A percentile compares a stretch with the other conserved stretches of the same genome.
Evolutionary conservation across 2,113 vertebrate species (phyloP).

Genomic region (Heliornis fulica): DNA sequence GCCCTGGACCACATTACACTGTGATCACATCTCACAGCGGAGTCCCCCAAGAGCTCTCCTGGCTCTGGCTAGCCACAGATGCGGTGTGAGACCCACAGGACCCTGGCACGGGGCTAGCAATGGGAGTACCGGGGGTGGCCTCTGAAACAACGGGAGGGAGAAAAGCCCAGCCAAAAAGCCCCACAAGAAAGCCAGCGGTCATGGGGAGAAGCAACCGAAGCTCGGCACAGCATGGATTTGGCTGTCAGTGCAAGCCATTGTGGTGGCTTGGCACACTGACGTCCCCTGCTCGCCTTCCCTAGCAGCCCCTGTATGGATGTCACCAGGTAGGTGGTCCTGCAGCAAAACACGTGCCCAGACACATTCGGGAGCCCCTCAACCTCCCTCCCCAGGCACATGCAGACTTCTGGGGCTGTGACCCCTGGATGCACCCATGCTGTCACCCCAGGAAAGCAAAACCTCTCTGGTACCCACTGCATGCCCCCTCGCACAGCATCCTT

Average conservation of each 20-base stretch:
- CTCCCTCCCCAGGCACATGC: accelerated
- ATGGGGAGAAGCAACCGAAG: background rate
- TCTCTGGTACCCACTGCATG: background rate
- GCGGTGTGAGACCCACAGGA: background rate
- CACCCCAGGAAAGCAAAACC: background rate
- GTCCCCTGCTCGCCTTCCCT: background rate
- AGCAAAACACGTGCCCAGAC: accelerated
- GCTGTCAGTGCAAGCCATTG: background rate
- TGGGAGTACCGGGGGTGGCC: background rate
- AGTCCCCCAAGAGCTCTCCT: background rate
- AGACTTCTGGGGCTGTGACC: background rate
- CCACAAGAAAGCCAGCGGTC: background rate
- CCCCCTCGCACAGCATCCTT: background rate
- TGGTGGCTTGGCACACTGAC: background rate
- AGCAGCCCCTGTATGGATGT: background rate
- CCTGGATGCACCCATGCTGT: background rate
- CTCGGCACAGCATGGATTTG: background rate
- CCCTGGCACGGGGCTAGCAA: background rate
- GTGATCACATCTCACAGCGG: background rate
- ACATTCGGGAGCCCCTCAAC: background rate
- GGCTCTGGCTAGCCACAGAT: background rate
- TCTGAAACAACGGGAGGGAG: background rate
- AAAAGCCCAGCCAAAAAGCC: background rate
- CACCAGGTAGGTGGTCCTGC: accelerated
- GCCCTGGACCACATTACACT: accelerated